Evolutionary conservation across 37 sponge, comb jelly and placozoan genomes (phyloP), one percentile per base, ranked within the genome.

Genomic region (Theonella swinhoei): DNA sequence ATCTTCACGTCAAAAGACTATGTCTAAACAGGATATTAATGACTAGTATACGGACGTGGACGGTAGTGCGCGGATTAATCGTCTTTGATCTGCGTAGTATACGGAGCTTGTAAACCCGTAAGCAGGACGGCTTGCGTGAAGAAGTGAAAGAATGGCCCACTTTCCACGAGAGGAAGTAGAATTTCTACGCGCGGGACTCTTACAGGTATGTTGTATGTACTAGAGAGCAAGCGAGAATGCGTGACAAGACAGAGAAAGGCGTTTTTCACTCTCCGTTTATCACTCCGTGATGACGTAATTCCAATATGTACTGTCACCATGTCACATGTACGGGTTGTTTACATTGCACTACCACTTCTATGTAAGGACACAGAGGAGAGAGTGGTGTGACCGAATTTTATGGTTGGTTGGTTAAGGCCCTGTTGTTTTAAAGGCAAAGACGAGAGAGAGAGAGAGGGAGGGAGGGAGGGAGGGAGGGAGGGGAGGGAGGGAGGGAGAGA

Each of bases 11-110:
- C 7, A 47, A 71, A 41, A 42, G 74, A 39, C 28, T 25, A 33
- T 71, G 38, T 23, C 68, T 71, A 58, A 70, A 72, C 74, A 63
- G 82, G 74, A 82, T 64, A 82, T 72, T 72, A 72, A 82, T 82
- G 35, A 58, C 59, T 30, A 70, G 70, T 67, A 42, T 47, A 70
- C 81, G 76, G 76, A 75, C 20, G 39, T 47, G 7, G 14, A 47
- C 54, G 54, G 54, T 7, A 47, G 54, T 47, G 54, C 11, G 54
- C 54, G 54, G 14, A 47, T 17, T 47, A 47, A 47, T 47, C 54
- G 14, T 14, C 54, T 47, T 47, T 47, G 54, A 47, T 47, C 54
- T 47, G 14, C 54, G 54, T 47, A 47, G 54, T 47, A 47, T 47
- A 47, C 54, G 54, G 54, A 47, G 54, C 54, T 7, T 14, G 54